Percentiles rank a stretch among this genome's conserved stretches.
Conservation (phyloP, 1,140 invertebrate species). For the Procambarus virginalis region DNA sequence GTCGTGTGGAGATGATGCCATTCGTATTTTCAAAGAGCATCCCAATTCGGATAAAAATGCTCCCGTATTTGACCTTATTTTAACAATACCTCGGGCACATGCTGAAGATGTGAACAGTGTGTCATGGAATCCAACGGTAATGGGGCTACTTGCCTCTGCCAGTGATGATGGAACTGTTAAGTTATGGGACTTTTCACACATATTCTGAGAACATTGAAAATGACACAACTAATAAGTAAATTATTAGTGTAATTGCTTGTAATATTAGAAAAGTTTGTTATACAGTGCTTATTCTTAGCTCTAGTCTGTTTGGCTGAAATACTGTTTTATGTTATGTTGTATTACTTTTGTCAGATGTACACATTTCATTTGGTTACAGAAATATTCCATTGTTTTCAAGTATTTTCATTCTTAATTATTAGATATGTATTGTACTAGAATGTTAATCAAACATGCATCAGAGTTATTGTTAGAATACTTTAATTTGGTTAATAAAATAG, state of each 20-base stretch:
- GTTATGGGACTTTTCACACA: slow-evolving; percentile 81
- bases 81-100: slow-evolving; percentile 84
- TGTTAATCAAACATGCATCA: no score
- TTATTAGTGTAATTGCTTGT: not conserved
- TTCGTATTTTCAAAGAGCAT: slow-evolving; percentile 81
- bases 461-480: no score
- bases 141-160: slow-evolving; percentile 87
- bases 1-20: slow-evolving; percentile 91
- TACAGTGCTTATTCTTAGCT: no score
- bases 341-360: no score
- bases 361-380: no score
- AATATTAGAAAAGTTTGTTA: not conserved
- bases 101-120: slow-evolving; percentile 94
- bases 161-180: slow-evolving; percentile 95
- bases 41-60: slow-evolving; percentile 81
- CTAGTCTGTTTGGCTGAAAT: no score
- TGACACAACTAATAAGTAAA: not conserved
- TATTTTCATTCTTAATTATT: no score
- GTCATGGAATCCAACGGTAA: slow-evolving; percentile 88
- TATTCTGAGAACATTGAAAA: slow-evolving; percentile 73
- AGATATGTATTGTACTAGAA: no score
- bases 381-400: no score
- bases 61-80: slow-evolving; percentile 85
- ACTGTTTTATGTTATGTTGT: not conserved
- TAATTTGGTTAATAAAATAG: no score